Evolutionary conservation across 1,140 invertebrate species (phyloP), one percentile per base, ranked within the genome.

Genomic region (Palaemon carinicauda): DNA sequence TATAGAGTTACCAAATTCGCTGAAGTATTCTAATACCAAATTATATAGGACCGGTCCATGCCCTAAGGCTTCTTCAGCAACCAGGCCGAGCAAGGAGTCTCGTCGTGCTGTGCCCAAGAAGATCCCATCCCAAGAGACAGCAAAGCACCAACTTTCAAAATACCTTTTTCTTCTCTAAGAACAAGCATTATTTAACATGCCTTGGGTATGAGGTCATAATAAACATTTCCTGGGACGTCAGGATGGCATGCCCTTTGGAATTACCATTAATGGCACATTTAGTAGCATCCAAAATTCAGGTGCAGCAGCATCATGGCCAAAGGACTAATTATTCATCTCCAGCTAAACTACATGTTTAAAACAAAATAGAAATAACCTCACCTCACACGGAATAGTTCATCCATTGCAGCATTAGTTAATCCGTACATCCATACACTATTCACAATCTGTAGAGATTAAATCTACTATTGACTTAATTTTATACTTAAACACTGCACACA

Each of bases 21-120:
- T 52, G 82, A 85, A 78, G 33, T 85, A 85, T 78, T 52, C 75
- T 27, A 69, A n/a, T 85, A 74, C 82, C 82, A 85, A 85, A 78
- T 69, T 78, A 41, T 29, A 60, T 24, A 56, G 75, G 82, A 4
- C 74, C 56, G 74, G 33, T 78, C 74, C 54, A 69, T 51, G 54
- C 75, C 74, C 74, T 21, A 51, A 29, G 82, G 82, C 82, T 60
- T n/a, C 74, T 74, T 52, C 51, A 31, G 54, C 51, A 52, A 31
- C 21, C 65, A 73, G 81, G 75, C 74, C 82, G 60, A 69, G 33
- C 82, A 29, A 29, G 15, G 41, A 21, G 60, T 27, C 60, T 69
- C 60, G 19, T 14, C 21, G 21, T 21, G 60, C 60, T 21, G 60
- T 15, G n/a, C 21, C 41, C 41, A 41, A 41, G 41, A 41, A 41